phyloP scores from a whole-genome alignment of 2,113 vertebrate genomes.

The Carassius auratus region DNA sequence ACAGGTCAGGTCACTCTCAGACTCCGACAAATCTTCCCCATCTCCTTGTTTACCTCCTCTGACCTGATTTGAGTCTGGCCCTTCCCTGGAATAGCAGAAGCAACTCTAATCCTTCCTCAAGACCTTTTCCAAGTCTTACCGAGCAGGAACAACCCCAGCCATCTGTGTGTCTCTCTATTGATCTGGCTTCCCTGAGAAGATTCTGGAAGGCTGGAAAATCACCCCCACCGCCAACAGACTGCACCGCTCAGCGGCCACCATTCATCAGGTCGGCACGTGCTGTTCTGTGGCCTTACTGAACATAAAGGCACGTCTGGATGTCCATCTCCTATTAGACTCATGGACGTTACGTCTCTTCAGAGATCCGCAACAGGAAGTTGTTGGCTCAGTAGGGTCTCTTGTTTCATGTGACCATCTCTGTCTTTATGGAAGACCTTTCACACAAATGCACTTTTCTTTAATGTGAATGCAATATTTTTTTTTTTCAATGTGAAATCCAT shows the following conservation, averaged over 20 bases:
- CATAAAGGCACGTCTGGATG: constrained; percentile 37
- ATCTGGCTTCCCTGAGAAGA: constrained; percentile 70
- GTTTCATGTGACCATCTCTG: neutral
- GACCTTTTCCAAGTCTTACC: constrained; percentile 74
- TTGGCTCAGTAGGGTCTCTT: neutral
- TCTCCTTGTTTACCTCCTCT: constrained; percentile 52
- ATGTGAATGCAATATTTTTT: neutral
- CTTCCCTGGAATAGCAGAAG: constrained; percentile 36
- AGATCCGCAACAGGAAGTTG: neutral
- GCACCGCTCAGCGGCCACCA: constrained; percentile 38
- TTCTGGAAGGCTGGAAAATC: constrained; percentile 51
- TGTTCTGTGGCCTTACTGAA: constrained; percentile 25
- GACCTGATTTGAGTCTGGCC: constrained; percentile 52
- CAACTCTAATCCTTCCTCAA: constrained; percentile 63
- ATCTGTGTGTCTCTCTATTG: constrained; percentile 79
- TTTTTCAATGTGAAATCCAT: neutral
- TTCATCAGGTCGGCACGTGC: constrained; percentile 40
- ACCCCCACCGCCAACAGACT: constrained; percentile 38
- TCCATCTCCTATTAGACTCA: neutral
- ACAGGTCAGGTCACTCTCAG: constrained; percentile 24
- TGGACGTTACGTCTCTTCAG: neutral
- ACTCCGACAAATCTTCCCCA: neutral
- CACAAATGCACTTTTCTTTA: neutral
- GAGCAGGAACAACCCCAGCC: constrained; percentile 81
- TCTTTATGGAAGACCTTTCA: neutral